Percentiles rank a stretch among this genome's conserved stretches.
These are phyloP conservation scores for Nomada lathburiana DNA, from an alignment of 2,888 invertebrate species.

Conservation along the genomic window DNA sequence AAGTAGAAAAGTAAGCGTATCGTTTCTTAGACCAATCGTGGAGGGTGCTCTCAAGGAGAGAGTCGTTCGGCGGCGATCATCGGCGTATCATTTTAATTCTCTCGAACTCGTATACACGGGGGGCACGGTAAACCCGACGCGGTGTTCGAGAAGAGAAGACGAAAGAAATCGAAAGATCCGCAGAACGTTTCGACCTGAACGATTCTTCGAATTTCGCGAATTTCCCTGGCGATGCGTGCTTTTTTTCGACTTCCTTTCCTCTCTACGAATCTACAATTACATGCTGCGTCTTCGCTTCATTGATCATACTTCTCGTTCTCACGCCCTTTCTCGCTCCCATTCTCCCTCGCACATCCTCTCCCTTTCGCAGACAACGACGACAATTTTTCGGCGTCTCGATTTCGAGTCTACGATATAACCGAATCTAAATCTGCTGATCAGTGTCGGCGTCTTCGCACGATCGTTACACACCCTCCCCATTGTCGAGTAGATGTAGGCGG, in stretches of 20 bases:
- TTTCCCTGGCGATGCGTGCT: slow-evolving; percentile 20
- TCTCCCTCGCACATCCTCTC: background rate
- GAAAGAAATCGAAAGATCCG: slow-evolving; percentile 48
- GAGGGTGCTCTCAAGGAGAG: slow-evolving; percentile 13
- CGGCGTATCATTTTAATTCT: slow-evolving; percentile 42
- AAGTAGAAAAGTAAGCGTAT: slow-evolving; percentile 58
- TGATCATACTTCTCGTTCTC: slow-evolving; percentile 7
- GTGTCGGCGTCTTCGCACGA: slow-evolving; percentile 10
- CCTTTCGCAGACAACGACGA: background rate
- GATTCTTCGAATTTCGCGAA: slow-evolving; percentile 40
- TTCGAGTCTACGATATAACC: background rate
- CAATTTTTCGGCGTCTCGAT: slow-evolving; percentile 10
- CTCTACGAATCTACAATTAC: slow-evolving; percentile 18
- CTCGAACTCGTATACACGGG: slow-evolving; percentile 47
- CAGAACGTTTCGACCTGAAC: slow-evolving; percentile 41
- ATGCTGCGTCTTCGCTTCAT: background rate
- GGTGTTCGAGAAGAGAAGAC: slow-evolving; percentile 44
- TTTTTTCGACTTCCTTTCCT: slow-evolving; percentile 39
- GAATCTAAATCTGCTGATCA: slow-evolving; percentile 5
- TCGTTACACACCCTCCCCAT: slow-evolving; percentile 17
- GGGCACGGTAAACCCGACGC: slow-evolving; percentile 12
- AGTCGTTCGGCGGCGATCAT: background rate
- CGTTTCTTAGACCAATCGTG: slow-evolving; percentile 20
- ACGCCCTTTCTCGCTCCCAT: slow-evolving; percentile 18
- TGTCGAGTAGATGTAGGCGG: background rate